Evolutionary conservation across 2,888 invertebrate genomes (phyloP).

Genomic region (Phragmatobia fuliginosa): DNA sequence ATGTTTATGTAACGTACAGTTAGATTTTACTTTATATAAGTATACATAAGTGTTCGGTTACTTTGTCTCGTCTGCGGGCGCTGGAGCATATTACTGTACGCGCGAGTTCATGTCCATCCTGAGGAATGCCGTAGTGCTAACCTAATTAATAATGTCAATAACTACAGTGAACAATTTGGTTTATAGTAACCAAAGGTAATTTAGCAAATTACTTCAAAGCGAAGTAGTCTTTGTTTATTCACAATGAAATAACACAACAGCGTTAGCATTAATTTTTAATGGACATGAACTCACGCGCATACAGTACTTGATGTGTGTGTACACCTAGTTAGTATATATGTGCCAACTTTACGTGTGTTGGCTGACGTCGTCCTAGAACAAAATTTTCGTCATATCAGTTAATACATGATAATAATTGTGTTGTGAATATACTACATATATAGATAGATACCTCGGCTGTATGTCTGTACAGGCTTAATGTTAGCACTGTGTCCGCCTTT

Average conservation of each 20-base stretch:
- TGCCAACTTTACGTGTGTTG: slow-evolving; percentile 58
- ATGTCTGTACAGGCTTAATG: slow-evolving; percentile 75
- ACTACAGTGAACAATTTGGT: no score
- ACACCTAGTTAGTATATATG: slow-evolving; percentile 62
- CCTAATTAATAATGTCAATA: no score
- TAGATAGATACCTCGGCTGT: slow-evolving; percentile 57
- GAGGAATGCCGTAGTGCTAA: no score
- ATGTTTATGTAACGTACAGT: slow-evolving; percentile 74
- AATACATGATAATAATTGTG: slow-evolving; percentile 64
- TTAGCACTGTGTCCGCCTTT: slow-evolving; percentile 69
- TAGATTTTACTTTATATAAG: slow-evolving; percentile 74
- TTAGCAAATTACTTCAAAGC: no score
- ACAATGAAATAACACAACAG: no score
- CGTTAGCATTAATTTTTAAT: no score
- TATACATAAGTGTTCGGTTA: slow-evolving; percentile 65
- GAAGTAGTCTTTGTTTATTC: no score
- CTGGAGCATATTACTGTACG: no score
- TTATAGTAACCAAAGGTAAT: no score
- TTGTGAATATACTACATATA: slow-evolving; percentile 71
- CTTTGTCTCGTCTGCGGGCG: slow-evolving; percentile 61
- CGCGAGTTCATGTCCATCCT: no score
- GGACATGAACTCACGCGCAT: no score
- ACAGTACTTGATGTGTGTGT: no score
- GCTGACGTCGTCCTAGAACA: slow-evolving; percentile 61
- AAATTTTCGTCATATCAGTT: slow-evolving; percentile 70